Percentiles rank a stretch among this genome's conserved stretches.
Evolutionary conservation across 2,888 invertebrate species (phyloP).

Genomic region (Apodemia hepburni): DNA sequence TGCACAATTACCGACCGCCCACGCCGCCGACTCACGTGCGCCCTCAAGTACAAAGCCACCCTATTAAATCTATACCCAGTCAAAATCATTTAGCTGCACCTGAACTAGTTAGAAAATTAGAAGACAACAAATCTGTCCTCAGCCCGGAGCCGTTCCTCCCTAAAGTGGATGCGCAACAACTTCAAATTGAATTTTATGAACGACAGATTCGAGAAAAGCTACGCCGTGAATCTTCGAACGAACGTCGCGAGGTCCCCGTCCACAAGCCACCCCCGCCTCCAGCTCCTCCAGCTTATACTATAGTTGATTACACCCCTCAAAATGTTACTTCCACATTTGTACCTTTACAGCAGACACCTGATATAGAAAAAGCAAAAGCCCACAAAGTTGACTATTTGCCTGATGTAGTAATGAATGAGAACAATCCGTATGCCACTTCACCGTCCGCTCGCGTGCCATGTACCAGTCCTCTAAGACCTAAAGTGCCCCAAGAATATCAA

Average conservation of each 20-base stretch:
- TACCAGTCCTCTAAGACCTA: slow-evolving; percentile 40
- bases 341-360: slow-evolving; percentile 72
- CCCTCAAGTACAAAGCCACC: slow-evolving; percentile 46
- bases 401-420: slow-evolving; percentile 69
- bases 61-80: slow-evolving; percentile 58
- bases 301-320: slow-evolving; percentile 72
- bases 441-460: slow-evolving; percentile 31
- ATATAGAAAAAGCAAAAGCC: slow-evolving; percentile 70
- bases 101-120: slow-evolving; percentile 56
- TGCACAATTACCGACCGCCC: slow-evolving; percentile 40
- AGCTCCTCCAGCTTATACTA: slow-evolving; percentile 57
- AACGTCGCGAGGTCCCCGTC: slow-evolving; percentile 37
- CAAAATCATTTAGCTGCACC: slow-evolving; percentile 67
- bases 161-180: slow-evolving; percentile 59
- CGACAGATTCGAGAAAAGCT: slow-evolving; percentile 65
- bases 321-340: slow-evolving; percentile 62
- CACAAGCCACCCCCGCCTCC: slow-evolving; percentile 37
- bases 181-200: slow-evolving; percentile 75
- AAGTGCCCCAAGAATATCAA: slow-evolving; percentile 37
- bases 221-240: slow-evolving; percentile 46
- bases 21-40: slow-evolving; percentile 44
- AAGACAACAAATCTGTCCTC: slow-evolving; percentile 32
- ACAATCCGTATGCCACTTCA: slow-evolving; percentile 35
- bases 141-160: slow-evolving; percentile 35
- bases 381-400: slow-evolving; percentile 71